Evolutionary conservation across 2,113 vertebrate genomes (phyloP), one percentile per base, ranked within the genome.

Genomic region (Eubucco bourcierii): DNA sequence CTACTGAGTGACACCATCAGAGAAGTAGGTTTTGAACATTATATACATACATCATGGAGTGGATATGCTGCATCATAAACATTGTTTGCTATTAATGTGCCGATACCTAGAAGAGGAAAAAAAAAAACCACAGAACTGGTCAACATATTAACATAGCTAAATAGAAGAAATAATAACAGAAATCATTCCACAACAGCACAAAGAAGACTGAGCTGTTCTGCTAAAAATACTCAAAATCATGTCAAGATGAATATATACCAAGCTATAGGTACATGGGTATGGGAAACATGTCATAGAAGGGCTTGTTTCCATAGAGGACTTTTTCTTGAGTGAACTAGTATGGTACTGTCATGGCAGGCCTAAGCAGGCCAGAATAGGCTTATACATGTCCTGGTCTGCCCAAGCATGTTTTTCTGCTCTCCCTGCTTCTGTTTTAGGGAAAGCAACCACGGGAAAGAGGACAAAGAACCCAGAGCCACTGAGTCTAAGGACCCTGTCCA

Each of bases 41-140:
- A 12, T 78, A 78, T 85, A 99, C 99, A 80, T 96, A 99, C 99
- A 53, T 99, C 99, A 58, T 99, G 99, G 80, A 99, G 98, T n/a
- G 99, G 98, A 84, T 98, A 99, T 85, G 99, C 99, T 73, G 99
- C 98, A 67, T 98, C 98, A 47, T 99, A 99, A 90, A 99, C 97
- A 60, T 98, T 98, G 70, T 98, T 99, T 91, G 99, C 99, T 95
- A 99, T 97, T 97, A 99, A 97, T 12, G 98, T 98, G 85, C 97
- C 97, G 97, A 99, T 99, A 95, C 99, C 99, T 99, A 84, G 20
- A 91, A 77, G 23, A 80, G 50, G 23, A 13, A 15, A 17, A 82
- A 84, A 90, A 66, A 46, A 90, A 90, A 73, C 7, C 24, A 52
- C 23, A 52, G 44, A 18, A 24, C 24, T 12, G 12, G 29, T 91